A percentile compares a stretch with the other conserved stretches of the same genome.
Evolutionary conservation across 2,797 vertebrate genomes (phyloP).

Genomic region (Poeciliopsis turneri): DNA sequence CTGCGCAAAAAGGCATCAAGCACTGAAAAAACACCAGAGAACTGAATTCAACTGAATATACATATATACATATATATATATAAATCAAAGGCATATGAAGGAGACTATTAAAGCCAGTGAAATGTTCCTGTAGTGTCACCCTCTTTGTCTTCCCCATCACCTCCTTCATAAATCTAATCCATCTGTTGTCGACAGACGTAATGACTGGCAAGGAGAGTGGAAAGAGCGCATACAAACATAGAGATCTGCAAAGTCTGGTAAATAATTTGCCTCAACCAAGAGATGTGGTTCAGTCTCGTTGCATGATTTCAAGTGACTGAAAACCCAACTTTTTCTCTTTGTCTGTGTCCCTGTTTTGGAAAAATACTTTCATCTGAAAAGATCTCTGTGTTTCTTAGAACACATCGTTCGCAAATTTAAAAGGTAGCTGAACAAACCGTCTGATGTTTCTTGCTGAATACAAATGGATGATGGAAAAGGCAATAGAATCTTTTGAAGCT

Average conservation of each 20-base stretch:
- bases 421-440: neutral
- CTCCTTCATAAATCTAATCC: constrained; percentile 51
- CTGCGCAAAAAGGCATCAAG: neutral
- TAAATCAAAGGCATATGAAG: constrained; percentile 46
- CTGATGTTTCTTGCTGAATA: neutral
- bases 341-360: neutral
- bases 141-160: constrained; percentile 43
- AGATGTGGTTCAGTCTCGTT: constrained; percentile 13
- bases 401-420: neutral
- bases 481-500: neutral
- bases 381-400: neutral
- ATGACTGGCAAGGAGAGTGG: constrained; percentile 36
- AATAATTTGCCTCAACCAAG: constrained; percentile 29
- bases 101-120: constrained; percentile 62
- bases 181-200: constrained; percentile 51
- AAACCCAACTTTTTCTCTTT: constrained; percentile 11
- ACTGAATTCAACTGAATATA: neutral
- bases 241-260: constrained; percentile 25
- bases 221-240: constrained; percentile 27
- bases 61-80: neutral
- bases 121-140: constrained; percentile 58
- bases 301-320: constrained; percentile 18
- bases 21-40: neutral
- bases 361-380: neutral
- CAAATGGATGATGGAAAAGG: neutral